Conservation (phyloP, 2,888 invertebrate genomes). For the Drosophila differens region DNA sequence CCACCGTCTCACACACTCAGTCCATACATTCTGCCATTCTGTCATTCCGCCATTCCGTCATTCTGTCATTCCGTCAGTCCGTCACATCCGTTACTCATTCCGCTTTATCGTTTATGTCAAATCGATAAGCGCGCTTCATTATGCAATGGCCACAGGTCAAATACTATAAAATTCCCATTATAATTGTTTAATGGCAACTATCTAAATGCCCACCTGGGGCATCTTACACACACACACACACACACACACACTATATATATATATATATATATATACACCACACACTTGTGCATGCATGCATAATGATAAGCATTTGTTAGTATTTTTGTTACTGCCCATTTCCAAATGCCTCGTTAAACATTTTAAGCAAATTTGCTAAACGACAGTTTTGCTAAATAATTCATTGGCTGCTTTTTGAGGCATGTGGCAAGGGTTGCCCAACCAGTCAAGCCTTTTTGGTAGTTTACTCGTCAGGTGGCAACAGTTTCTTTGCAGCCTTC, state of each 20-base stretch:
- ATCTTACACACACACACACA: constrained; percentile 28
- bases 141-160: constrained; percentile 65
- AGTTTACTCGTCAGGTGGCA: constrained; percentile 30
- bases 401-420: constrained; percentile 58
- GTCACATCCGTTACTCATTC: constrained; percentile 12
- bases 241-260: constrained; percentile 22
- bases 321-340: constrained; percentile 30
- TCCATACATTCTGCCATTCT: not conserved
- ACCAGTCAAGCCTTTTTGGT: constrained; percentile 5
- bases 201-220: constrained; percentile 65
- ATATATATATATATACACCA: constrained; percentile 16
- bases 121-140: constrained; percentile 56
- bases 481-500: constrained; percentile 49
- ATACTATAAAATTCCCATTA: constrained; percentile 22
- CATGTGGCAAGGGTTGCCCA: constrained; percentile 28
- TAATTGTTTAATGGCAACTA: constrained; percentile 58
- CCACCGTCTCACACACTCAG: not conserved
- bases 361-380: constrained; percentile 74
- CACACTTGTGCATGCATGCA: constrained; percentile 63
- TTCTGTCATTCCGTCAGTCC: constrained; percentile 10
- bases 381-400: constrained; percentile 63
- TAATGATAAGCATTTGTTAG: constrained; percentile 58
- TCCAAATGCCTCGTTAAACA: constrained; percentile 65
- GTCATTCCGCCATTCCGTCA: constrained; percentile 6
- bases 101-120: constrained; percentile 38